A percentile compares a stretch with the other conserved stretches of the same genome.
Conservation (phyloP, 2,888 invertebrate genomes). For the Panopea generosa region DNA sequence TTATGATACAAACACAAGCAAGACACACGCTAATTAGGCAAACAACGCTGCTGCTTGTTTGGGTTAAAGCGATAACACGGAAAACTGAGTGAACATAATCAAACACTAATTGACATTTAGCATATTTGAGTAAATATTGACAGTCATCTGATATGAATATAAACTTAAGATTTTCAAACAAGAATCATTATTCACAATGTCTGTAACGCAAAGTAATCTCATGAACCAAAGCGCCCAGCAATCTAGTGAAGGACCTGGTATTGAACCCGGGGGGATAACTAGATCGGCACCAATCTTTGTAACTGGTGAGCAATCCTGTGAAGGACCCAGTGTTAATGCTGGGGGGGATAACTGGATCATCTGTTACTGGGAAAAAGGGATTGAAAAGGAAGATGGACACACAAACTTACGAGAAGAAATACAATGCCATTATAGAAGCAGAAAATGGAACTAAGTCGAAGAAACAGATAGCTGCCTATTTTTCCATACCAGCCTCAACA, state of each 20-base stretch:
- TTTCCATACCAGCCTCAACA: slow-evolving; percentile 29
- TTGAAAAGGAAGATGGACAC: not conserved
- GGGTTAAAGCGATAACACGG: too few relatives aligned
- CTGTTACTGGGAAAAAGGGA: not conserved
- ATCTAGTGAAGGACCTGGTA: slow-evolving; percentile 3
- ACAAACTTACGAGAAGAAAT: slow-evolving; percentile 19
- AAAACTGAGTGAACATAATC: too few relatives aligned
- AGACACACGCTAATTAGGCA: too few relatives aligned
- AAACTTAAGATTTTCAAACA: too few relatives aligned
- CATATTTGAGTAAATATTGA: too few relatives aligned
- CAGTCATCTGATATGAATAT: too few relatives aligned
- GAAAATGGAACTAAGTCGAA: slow-evolving; percentile 41
- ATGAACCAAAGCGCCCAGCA: not conserved
- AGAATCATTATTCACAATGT: too few relatives aligned
- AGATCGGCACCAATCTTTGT: not conserved
- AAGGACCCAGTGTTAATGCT: not conserved
- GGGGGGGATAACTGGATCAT: not conserved
- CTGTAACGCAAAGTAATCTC: too few relatives aligned
- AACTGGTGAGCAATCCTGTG: not conserved
- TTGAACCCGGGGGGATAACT: not conserved
- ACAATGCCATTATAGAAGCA: slow-evolving; percentile 44
- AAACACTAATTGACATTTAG: too few relatives aligned
- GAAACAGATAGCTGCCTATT: slow-evolving; percentile 40
- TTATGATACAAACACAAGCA: too few relatives aligned
- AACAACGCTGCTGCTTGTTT: too few relatives aligned